Evolutionary conservation across 2,113 vertebrate genomes (phyloP).

Genomic region (Fulmarus glacialis): DNA sequence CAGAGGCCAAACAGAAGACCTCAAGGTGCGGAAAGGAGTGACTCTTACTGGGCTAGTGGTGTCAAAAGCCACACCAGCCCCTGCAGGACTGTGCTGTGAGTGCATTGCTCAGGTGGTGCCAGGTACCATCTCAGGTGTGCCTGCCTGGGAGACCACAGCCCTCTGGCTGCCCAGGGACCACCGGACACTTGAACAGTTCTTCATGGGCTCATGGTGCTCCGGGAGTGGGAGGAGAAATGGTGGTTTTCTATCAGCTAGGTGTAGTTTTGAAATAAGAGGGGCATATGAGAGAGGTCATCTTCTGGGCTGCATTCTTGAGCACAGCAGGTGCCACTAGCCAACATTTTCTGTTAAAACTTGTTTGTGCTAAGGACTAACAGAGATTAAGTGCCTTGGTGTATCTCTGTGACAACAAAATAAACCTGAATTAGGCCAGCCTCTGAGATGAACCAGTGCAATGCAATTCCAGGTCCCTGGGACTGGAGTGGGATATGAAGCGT

Average conservation of each 20-base stretch:
- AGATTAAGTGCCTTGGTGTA: background rate
- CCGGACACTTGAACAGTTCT: background rate
- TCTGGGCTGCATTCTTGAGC: background rate
- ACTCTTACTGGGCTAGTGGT: background rate
- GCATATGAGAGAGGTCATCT: background rate
- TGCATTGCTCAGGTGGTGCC: accelerated
- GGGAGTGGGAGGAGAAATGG: background rate
- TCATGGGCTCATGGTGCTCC: background rate
- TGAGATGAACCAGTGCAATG: background rate
- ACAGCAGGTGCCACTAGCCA: background rate
- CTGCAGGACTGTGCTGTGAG: background rate
- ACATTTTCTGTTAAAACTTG: background rate
- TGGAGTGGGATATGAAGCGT: background rate
- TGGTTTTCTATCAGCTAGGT: background rate
- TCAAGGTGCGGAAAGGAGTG: background rate
- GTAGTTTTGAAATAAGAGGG: background rate
- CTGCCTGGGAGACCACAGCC: background rate
- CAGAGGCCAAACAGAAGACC: background rate
- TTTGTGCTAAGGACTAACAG: background rate
- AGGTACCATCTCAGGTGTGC: background rate
- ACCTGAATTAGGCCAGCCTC: background rate
- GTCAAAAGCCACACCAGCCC: background rate
- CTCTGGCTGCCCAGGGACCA: background rate
- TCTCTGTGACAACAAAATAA: background rate
- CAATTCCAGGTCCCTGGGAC: background rate